Percentiles rank a stretch among this genome's conserved stretches.
Evolutionary conservation across 2,113 vertebrate species (phyloP).

Genomic region (zebrafish (Danio rerio)): GRCz12tu NC_133180.1:4153501-4154000

Average conservation of each 20-base stretch:
- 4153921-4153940: slow-evolving; percentile 6
- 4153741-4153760: not conserved
- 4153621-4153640: not conserved
- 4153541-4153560: not conserved
- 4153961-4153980: slow-evolving; percentile 17
- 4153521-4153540: not conserved
- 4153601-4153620: not conserved
- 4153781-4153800: not conserved
- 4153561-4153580: not conserved
- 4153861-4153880: not conserved
- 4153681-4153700: not conserved
- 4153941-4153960: not conserved
- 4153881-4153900: not conserved
- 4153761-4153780: not conserved
- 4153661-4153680: not conserved
- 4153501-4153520: not conserved
- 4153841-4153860: not conserved
- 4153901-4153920: slow-evolving; percentile 24
- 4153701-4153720: not conserved
- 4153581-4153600: not conserved
- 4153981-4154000: slow-evolving; percentile 26
- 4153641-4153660: not conserved
- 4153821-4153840: not conserved
- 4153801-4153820: not conserved
- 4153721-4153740: not conserved